Evolutionary conservation across 2,888 invertebrate species (phyloP).

Genomic region (Chelonus formosanus): DNA sequence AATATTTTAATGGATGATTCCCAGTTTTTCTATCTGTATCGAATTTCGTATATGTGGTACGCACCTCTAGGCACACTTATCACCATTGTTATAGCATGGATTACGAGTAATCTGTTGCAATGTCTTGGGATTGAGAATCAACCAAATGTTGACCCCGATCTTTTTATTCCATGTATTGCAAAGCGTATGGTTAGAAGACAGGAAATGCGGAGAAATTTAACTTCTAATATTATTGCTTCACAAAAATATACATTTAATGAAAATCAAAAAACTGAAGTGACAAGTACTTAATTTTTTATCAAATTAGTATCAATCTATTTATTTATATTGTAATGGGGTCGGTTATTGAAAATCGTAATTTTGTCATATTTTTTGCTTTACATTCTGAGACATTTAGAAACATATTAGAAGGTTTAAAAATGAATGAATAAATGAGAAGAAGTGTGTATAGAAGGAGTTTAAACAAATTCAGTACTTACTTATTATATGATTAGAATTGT

Average conservation of each 20-base stretch:
- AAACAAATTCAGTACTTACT: no score
- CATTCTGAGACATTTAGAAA: no score
- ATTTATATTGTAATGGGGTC: not conserved
- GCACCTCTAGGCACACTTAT: conserved; percentile 79
- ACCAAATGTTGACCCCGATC: conserved; percentile 47
- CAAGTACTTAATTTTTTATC: conserved; percentile 27
- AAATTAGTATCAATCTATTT: not conserved
- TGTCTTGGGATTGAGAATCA: conserved; percentile 28
- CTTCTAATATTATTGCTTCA: conserved; percentile 10
- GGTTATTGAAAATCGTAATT: not conserved
- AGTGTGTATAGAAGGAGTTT: no score
- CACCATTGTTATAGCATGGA: conserved; percentile 76
- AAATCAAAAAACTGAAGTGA: conserved; percentile 18
- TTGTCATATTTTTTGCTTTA: not conserved
- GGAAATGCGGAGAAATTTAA: conserved; percentile 9
- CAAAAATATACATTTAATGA: conserved; percentile 44
- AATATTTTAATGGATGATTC: conserved; percentile 31
- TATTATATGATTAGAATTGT: no score
- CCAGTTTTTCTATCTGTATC: conserved; percentile 53
- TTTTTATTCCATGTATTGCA: conserved; percentile 55
- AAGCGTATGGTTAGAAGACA: conserved; percentile 45
- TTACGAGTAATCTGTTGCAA: conserved; percentile 63
- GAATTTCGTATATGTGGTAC: conserved; percentile 82
- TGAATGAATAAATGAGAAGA: no score
- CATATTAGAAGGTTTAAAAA: no score